Evolutionary conservation across 2,888 invertebrate species (phyloP).

Genomic region (Temnothorax ravouxi): DNA sequence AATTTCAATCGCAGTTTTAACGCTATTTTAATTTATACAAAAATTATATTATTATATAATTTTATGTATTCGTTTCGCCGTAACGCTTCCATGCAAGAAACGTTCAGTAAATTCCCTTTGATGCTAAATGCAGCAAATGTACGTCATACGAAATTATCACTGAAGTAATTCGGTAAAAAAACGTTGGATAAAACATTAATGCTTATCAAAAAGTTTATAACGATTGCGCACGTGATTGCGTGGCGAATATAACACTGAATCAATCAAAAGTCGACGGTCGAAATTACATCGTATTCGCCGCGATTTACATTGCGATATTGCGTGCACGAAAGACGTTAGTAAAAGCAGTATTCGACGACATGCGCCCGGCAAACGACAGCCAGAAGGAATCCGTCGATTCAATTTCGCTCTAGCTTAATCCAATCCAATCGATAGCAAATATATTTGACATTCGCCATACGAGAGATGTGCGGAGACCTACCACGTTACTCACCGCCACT

Average conservation of each 20-base stretch:
- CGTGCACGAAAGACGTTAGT: slow-evolving; percentile 38
- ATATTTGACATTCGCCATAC: slow-evolving; percentile 16
- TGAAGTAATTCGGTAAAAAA: background rate
- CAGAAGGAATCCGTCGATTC: background rate
- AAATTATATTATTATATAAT: background rate
- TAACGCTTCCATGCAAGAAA: background rate
- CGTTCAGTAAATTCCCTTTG: background rate
- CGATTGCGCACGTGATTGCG: slow-evolving; percentile 49
- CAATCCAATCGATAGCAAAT: slow-evolving; percentile 36
- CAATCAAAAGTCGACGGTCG: slow-evolving; percentile 56
- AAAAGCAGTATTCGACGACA: slow-evolving; percentile 14
- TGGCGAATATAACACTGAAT: slow-evolving; percentile 58
- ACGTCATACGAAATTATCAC: background rate
- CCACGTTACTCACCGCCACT: background rate
- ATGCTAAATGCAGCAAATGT: background rate
- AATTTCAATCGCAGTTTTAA: background rate
- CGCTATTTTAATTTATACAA: background rate
- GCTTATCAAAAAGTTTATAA: slow-evolving; percentile 27
- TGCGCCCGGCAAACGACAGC: background rate
- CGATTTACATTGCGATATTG: slow-evolving; percentile 42
- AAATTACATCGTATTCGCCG: slow-evolving; percentile 56
- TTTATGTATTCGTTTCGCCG: background rate
- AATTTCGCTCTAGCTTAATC: slow-evolving; percentile 13
- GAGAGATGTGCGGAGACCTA: background rate
- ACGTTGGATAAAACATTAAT: background rate